Percentiles rank a stretch among this genome's conserved stretches.
phyloP scores from a whole-genome alignment of 2,113 vertebrate species.

The Charina bottae region DNA sequence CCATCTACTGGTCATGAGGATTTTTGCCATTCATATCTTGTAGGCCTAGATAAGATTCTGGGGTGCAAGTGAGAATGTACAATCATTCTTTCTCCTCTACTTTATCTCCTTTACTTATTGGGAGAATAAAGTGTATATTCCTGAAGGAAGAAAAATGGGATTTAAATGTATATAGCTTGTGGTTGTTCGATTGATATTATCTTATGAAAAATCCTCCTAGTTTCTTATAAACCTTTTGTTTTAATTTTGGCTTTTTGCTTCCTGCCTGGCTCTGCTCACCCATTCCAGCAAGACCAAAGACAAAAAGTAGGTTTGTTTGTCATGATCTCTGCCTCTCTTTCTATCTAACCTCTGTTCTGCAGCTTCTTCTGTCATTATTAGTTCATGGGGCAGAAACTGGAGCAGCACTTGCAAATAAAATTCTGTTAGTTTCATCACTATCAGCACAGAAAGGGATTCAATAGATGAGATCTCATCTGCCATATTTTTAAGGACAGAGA shows the following conservation, averaged over 20 bases:
- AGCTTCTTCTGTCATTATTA: background rate
- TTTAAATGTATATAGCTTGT: background rate
- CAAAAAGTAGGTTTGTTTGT: slow-evolving; percentile 75
- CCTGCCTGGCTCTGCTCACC: slow-evolving; percentile 2
- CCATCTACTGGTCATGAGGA: background rate
- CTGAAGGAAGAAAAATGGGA: background rate
- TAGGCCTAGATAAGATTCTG: background rate
- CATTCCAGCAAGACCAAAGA: slow-evolving; percentile 76
- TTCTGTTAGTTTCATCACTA: background rate
- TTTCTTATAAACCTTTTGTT: background rate
- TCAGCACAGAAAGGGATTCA: background rate
- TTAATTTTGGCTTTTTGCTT: slow-evolving; percentile 44
- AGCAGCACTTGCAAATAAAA: background rate
- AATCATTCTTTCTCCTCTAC: background rate
- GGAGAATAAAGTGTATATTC: background rate
- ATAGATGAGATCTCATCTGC: too few relatives aligned
- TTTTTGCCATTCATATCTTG: background rate
- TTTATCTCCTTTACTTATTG: background rate
- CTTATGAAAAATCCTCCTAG: too few relatives aligned
- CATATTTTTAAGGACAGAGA: background rate
- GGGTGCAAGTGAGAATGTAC: background rate
- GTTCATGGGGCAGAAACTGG: background rate
- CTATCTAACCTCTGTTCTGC: slow-evolving; percentile 8
- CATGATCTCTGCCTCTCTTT: slow-evolving; percentile 10
- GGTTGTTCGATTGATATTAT: background rate